Base-by-base conservation (phyloP, 2,888 invertebrate species). In the Microctonus aethiopoides region DNA sequence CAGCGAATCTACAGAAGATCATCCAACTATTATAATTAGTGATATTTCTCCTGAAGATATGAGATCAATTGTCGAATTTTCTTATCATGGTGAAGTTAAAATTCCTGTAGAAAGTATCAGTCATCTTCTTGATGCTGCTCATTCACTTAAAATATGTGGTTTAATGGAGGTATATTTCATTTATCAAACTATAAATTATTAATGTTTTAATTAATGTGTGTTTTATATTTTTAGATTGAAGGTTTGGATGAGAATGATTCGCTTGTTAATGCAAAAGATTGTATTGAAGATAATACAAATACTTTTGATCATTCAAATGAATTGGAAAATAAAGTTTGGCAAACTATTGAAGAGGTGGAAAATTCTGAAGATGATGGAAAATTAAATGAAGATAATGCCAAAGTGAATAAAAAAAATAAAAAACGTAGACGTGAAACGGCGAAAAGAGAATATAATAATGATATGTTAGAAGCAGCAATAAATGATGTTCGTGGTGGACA, bases 31-130 rank as follows among this genome's bases (percentile, higher is more conserved):
- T 54, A 87, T 87, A 75, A 75, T 87, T n/a, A 84, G 84, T 67
- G 87, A 85, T 46, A 82, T 87, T 74, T 82, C 83, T n/a, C 78
- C 82, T 10, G 79, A 85, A 67, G 86, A 87, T 76, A 76, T 87
- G 11, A 80, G 79, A 72, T 78, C 83, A 7, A 84, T 87, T 36
- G 80, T 87, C 13, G 85, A 87, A 71, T 87, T 86, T 70, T 82
- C 81, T 29, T 87, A 87, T 71, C 82, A 84, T 62, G 87, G 87
- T 2, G 86, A 87, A 77, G 81, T 87, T 6, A 79, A 81, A 71
- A 81, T 87, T 36, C 83, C 85, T 46, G 83, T 83, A 16, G 84
- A 86, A 34, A 81, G 82, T 73, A 84, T 87, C 26, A 78, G 75
- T 54, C 83, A 80, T 71, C 77, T 87, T 2, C 75, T 87, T 34